Evolutionary conservation across 2,888 invertebrate genomes (phyloP), one percentile per base, ranked within the genome.

Genomic region (Peribatodes rhomboidaria): DNA sequence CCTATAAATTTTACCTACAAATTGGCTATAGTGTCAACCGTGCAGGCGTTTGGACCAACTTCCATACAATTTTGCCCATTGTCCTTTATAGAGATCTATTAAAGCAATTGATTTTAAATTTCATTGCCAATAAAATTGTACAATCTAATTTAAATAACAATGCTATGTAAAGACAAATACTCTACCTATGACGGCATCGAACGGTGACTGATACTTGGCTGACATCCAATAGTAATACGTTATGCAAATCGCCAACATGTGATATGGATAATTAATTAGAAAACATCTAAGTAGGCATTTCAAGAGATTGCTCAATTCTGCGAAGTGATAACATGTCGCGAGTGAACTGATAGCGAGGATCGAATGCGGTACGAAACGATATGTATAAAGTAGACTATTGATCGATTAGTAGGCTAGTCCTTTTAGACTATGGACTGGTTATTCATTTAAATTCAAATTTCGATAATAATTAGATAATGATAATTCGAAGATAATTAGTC

Each of bases 251-350:
- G n/a, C 33, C 44, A 13, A 13, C 31, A 37, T 49, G 31, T 33
- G 16, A 41, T 35, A 41, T 35, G 44, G 44, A 44, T 53, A 46
- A 42, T 56, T 50, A 44, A 56, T 50, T 54, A 47, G 52, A 64
- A 41, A 33, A 54, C 46, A 37, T 44, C 49, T 47, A 44, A 22
- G n/a, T 46, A 27, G 22, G 44, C 20, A 41, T 33, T 50, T 22
- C 37, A 27, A 33, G 31, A 33, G 52, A 46, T 39, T 33, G 46
- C 41, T 39, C 10, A 57, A 39, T 63, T 57, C 63, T 52, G 31
- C 37, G 57, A 57, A 63, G 4, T 57, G 63, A 63, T 63, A 63
- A 63, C 46, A 54, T 56, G 52, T 60, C 44, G 27, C 22, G 60
- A 44, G 54, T 59, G 11, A 20, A 39, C 46, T 60, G 44, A 54